Percentiles rank a stretch among this genome's conserved stretches.
Conservation (phyloP, 2,888 invertebrate species). For the Platerodrilus igneus region DNA sequence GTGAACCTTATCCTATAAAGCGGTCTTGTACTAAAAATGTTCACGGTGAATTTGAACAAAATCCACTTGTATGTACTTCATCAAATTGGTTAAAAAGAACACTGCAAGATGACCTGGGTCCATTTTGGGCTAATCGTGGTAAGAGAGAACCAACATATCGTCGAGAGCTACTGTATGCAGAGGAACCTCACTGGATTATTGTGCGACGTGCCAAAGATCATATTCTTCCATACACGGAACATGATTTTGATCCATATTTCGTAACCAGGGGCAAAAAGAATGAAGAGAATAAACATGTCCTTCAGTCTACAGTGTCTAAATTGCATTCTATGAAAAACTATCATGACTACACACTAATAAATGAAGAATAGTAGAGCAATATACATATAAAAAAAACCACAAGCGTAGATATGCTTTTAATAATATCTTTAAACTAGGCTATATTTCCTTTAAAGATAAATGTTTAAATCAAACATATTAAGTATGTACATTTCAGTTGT, state of each 20-base stretch:
- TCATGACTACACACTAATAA: too few species aligned
- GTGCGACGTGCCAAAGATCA: slow-evolving; percentile 49
- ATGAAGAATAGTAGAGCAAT: too few species aligned
- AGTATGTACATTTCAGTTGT: too few species aligned
- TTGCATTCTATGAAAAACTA: too few species aligned
- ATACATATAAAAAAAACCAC: too few species aligned
- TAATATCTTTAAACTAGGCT: too few species aligned
- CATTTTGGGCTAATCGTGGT: slow-evolving; percentile 54
- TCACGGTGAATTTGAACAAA: slow-evolving; percentile 11
- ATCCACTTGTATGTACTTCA: slow-evolving; percentile 12
- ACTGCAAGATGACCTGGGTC: slow-evolving; percentile 38
- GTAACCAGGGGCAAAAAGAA: slow-evolving; percentile 39
- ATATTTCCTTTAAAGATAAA: too few species aligned
- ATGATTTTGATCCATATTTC: slow-evolving; percentile 37
- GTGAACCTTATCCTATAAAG: slow-evolving; percentile 28
- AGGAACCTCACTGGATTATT: slow-evolving; percentile 54
- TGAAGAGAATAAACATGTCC: slow-evolving; percentile 8
- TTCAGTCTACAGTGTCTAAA: slow-evolving; percentile 46
- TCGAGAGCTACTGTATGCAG: slow-evolving; percentile 50
- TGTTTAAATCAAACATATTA: too few species aligned
- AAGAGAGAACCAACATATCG: slow-evolving; percentile 39
- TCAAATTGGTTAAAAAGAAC: slow-evolving; percentile 34
- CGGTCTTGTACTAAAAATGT: slow-evolving; percentile 15
- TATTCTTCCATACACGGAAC: slow-evolving; percentile 4
- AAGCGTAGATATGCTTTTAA: too few species aligned